phyloP scores from a whole-genome alignment of 2,888 invertebrate genomes.

The Euzophera pinguis region DNA sequence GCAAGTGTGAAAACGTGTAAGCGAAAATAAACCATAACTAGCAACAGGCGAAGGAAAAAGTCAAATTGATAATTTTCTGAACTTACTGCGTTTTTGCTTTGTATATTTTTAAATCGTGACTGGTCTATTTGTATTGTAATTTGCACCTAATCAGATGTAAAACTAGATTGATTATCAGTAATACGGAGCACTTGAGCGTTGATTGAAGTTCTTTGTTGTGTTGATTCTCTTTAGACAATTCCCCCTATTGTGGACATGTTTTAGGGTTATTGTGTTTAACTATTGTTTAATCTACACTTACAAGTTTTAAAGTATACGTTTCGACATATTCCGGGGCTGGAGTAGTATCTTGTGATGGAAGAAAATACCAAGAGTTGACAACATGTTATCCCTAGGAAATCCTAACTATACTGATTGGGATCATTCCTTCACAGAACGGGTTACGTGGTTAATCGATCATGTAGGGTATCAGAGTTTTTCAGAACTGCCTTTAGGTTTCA shows the following conservation, averaged over 20 bases:
- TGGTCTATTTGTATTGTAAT: constrained; percentile 74
- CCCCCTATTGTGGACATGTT: constrained; percentile 41
- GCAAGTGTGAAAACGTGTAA: constrained; percentile 10
- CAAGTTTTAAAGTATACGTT: not conserved
- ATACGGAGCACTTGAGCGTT: constrained; percentile 44
- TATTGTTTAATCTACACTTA: constrained; percentile 12
- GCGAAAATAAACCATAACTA: constrained; percentile 15
- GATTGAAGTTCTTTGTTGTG: constrained; percentile 47
- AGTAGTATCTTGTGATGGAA: too few relatives aligned
- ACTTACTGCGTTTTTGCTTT: constrained; percentile 26
- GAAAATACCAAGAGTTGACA: too few relatives aligned
- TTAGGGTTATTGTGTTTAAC: constrained; percentile 20
- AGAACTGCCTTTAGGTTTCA: too few relatives aligned
- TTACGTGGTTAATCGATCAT: too few relatives aligned
- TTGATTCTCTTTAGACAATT: constrained; percentile 50
- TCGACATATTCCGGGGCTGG: not conserved
- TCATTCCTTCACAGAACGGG: too few relatives aligned
- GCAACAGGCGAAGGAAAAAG: constrained; percentile 19
- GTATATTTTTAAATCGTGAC: constrained; percentile 56
- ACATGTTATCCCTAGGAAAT: too few relatives aligned
- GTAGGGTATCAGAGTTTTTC: too few relatives aligned
- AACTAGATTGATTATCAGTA: constrained; percentile 74
- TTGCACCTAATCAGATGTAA: constrained; percentile 76
- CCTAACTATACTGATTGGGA: too few relatives aligned
- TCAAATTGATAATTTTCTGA: constrained; percentile 11